phyloP scores from a whole-genome alignment of 53 echinoderm and acorn worm genomes.

The Hippasteria phrygiana region DNA sequence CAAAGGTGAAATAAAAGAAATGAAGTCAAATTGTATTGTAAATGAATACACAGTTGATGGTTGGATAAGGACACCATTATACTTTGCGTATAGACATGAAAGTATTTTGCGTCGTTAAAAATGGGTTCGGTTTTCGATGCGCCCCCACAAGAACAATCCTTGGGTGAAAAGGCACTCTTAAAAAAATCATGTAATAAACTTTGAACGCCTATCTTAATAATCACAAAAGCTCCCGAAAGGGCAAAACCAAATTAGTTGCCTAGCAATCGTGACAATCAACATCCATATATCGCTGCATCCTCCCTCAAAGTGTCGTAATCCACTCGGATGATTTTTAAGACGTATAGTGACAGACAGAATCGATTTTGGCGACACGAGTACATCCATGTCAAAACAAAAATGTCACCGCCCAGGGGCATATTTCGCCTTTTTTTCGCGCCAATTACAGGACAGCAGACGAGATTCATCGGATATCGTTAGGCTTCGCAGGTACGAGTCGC shows the following conservation, averaged over 20 bases:
- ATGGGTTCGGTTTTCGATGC: no score
- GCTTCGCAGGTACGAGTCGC: neutral
- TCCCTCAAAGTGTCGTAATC: neutral
- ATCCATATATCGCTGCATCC: neutral
- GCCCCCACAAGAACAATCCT: no score
- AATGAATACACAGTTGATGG: no score
- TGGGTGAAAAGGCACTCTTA: no score
- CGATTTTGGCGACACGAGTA: constrained; percentile 14
- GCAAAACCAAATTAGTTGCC: neutral
- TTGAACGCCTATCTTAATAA: no score
- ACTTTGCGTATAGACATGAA: no score
- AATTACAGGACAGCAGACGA: constrained; percentile 4
- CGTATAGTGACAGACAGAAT: neutral
- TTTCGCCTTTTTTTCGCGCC: neutral
- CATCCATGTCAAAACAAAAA: neutral
- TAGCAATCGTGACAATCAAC: neutral
- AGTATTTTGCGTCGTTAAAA: no score
- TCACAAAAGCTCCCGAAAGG: no score
- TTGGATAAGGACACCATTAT: no score
- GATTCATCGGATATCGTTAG: constrained; percentile 21
- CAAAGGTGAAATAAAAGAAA: no score
- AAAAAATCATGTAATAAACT: no score
- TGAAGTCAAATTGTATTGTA: no score
- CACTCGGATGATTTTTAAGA: constrained; percentile 1
- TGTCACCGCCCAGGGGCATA: neutral